Conservation (phyloP, 1,140 invertebrate genomes). For the Venturia canescens region DNA sequence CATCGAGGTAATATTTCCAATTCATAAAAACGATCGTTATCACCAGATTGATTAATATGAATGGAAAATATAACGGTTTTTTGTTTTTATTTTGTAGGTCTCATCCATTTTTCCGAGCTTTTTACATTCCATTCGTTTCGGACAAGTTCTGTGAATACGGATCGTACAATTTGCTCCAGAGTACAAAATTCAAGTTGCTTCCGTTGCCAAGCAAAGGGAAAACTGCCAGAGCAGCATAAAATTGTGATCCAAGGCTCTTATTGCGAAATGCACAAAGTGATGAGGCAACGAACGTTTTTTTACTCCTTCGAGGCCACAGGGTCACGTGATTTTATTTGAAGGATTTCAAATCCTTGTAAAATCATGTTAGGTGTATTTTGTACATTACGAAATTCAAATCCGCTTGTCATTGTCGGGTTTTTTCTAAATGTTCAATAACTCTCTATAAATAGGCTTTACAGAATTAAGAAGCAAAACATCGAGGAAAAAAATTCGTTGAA, state of each 20-base stretch:
- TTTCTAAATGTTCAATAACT: too few species aligned
- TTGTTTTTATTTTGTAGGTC: conserved; percentile 76
- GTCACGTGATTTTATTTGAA: not conserved
- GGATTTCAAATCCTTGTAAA: not conserved
- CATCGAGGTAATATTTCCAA: conserved; percentile 77
- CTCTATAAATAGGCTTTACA: too few species aligned
- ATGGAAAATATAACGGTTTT: conserved; percentile 28
- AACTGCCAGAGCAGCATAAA: conserved; percentile 57
- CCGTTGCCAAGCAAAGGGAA: conserved; percentile 57
- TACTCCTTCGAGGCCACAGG: not conserved
- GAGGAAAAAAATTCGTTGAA: too few species aligned
- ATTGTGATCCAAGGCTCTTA: conserved; percentile 4
- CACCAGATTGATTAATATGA: conserved; percentile 23
- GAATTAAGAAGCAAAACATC: too few species aligned
- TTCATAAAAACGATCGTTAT: conserved; percentile 33
- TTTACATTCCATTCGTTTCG: conserved; percentile 92
- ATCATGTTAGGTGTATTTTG: not conserved
- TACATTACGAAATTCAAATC: too few species aligned
- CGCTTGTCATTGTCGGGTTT: too few species aligned
- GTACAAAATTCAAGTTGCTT: conserved; percentile 72
- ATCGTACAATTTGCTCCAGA: conserved; percentile 89
- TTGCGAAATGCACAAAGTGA: not conserved
- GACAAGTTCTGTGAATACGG: conserved; percentile 84
- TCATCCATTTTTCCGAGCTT: conserved; percentile 88
- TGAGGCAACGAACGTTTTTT: not conserved